Conservation (phyloP, 2,113 vertebrate species). For the Mugil cephalus region DNA sequence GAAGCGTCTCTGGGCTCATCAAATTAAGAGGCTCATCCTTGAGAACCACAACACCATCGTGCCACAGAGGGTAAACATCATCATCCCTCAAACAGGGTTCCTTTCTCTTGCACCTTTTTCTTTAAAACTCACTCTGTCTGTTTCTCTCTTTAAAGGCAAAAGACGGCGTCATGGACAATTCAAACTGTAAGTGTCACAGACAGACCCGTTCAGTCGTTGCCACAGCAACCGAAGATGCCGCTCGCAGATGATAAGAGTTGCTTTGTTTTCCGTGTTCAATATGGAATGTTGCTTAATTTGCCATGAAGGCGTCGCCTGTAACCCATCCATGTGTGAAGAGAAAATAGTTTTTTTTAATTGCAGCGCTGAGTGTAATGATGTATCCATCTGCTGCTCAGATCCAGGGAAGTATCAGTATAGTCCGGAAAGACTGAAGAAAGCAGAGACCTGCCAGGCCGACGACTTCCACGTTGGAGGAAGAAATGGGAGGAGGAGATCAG, state of each 20-base stretch:
- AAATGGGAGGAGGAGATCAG: slow-evolving; percentile 90
- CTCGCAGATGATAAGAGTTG: slow-evolving; percentile 8
- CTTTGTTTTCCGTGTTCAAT: slow-evolving; percentile 39
- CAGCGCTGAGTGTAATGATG: slow-evolving; percentile 10
- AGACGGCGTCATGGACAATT: slow-evolving; percentile 92
- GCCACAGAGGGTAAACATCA: slow-evolving; percentile 89
- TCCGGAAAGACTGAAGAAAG: slow-evolving; percentile 90
- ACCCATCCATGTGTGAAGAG: slow-evolving; percentile 8
- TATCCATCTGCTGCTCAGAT: slow-evolving; percentile 68
- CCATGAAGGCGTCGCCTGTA: not conserved
- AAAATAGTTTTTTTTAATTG: slow-evolving; percentile 39
- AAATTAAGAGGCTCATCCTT: slow-evolving; percentile 96
- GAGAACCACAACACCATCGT: slow-evolving; percentile 95
- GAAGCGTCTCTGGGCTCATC: slow-evolving; percentile 93
- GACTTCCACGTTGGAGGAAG: slow-evolving; percentile 74
- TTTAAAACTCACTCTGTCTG: slow-evolving; percentile 32
- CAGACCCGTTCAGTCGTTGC: slow-evolving; percentile 29
- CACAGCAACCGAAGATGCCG: slow-evolving; percentile 42
- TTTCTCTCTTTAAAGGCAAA: slow-evolving; percentile 86
- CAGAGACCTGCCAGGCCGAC: slow-evolving; percentile 80
- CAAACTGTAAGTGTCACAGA: slow-evolving; percentile 88
- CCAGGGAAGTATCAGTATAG: slow-evolving; percentile 88
- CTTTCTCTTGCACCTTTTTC: not conserved
- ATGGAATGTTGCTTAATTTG: slow-evolving; percentile 21
- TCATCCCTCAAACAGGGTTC: not conserved